Evolutionary conservation across 2,113 vertebrate genomes (phyloP).

Genomic region (Psilopogon haemacephalus): DNA sequence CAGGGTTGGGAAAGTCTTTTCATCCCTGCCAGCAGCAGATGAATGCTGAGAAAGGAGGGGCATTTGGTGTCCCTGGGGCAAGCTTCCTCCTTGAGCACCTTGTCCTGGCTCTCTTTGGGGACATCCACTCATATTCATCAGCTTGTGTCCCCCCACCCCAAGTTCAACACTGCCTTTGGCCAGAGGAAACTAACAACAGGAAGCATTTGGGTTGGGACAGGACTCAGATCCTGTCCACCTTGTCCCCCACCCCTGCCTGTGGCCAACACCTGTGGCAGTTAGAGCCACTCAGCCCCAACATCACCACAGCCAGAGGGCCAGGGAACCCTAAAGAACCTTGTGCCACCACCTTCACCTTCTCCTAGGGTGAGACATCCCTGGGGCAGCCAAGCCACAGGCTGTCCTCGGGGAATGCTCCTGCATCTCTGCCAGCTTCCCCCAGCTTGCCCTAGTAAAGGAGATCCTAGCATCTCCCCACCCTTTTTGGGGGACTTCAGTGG

Average conservation of each 20-base stretch:
- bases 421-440: neutral
- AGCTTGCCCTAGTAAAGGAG: neutral
- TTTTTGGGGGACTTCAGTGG: neutral
- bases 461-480: fast-evolving
- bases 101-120: fast-evolving
- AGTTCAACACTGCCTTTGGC: fast-evolving
- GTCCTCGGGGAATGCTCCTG: neutral
- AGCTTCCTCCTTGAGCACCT: fast-evolving
- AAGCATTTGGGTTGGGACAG: fast-evolving
- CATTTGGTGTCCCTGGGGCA: neutral
- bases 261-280: neutral
- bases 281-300: neutral
- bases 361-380: fast-evolving
- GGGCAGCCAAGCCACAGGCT: neutral
- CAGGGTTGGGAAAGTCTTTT: neutral
- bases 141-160: too few relatives aligned
- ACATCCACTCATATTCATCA: fast-evolving
- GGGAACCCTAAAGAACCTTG: neutral
- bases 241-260: fast-evolving
- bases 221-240: neutral
- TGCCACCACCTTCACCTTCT: neutral
- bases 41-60: neutral
- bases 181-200: neutral
- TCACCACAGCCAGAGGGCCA: neutral
- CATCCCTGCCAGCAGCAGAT: neutral